Evolutionary conservation across 2,888 invertebrate genomes (phyloP).

Genomic region (Drosophila mettleri): DNA sequence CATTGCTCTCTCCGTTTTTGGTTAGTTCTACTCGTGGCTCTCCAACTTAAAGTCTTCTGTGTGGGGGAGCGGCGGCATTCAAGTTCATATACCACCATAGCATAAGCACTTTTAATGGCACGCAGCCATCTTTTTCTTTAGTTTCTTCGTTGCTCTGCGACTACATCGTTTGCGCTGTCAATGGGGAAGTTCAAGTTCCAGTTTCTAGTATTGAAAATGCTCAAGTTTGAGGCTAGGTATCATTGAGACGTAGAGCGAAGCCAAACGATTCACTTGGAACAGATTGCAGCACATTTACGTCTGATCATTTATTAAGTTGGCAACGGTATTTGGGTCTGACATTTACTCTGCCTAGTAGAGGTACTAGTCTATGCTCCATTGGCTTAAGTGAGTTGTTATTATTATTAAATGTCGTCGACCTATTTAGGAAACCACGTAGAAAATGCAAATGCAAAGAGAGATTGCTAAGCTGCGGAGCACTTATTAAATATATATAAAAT

Average conservation of each 20-base stretch:
- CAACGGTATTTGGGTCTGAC: constrained; percentile 43
- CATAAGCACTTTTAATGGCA: constrained; percentile 61
- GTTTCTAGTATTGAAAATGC: constrained; percentile 20
- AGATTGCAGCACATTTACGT: constrained; percentile 11
- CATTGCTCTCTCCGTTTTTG: constrained; percentile 51
- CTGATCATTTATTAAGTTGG: constrained; percentile 26
- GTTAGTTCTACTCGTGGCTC: constrained; percentile 47
- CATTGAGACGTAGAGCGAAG: constrained; percentile 30
- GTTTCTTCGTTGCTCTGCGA: constrained; percentile 8
- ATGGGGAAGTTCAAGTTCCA: constrained; percentile 65
- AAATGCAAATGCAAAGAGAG: neutral
- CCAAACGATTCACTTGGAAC: constrained; percentile 9
- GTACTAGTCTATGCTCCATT: constrained; percentile 42
- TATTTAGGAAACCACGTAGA: neutral
- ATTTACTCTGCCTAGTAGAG: constrained; percentile 18
- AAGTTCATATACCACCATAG: constrained; percentile 77
- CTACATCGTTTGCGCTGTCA: constrained; percentile 46
- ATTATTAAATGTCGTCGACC: constrained; percentile 5
- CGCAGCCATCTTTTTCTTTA: constrained; percentile 60
- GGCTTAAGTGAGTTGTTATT: constrained; percentile 26
- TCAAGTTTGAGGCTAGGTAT: constrained; percentile 63
- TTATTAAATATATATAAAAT: neutral
- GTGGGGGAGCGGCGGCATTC: constrained; percentile 36
- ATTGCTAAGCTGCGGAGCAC: neutral
- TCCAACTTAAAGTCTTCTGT: constrained; percentile 1